A percentile compares a stretch with the other conserved stretches of the same genome.
These are phyloP conservation scores for Lacerta viridis DNA, from an alignment of 2,797 vertebrate genomes.

Conservation along the genomic window DNA sequence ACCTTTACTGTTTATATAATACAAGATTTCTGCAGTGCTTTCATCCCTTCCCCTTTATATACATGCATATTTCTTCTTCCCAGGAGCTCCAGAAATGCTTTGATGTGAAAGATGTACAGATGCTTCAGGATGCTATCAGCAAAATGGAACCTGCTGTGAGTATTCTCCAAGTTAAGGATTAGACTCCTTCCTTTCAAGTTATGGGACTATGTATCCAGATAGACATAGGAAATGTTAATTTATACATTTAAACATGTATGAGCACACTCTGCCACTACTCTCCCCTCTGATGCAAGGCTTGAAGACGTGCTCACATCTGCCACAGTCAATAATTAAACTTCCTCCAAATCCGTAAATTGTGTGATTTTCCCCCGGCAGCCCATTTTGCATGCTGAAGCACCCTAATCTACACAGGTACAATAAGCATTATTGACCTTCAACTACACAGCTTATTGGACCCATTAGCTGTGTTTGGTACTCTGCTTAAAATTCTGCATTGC, in stretches of 20 bases:
- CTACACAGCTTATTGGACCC: neutral
- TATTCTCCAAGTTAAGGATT: conserved; percentile 16
- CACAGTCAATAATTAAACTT: neutral
- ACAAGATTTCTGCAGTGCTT: neutral
- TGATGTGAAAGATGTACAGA: conserved; percentile 88
- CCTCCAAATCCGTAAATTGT: neutral
- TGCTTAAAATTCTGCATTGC: neutral
- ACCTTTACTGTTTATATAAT: neutral
- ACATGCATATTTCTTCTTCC: neutral
- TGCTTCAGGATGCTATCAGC: conserved; percentile 88
- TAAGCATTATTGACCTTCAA: neutral
- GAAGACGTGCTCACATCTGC: neutral
- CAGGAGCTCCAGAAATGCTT: conserved; percentile 92
- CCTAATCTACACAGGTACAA: neutral
- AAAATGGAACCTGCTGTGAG: conserved; percentile 87
- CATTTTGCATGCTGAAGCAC: neutral
- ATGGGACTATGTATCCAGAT: neutral
- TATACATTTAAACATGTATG: neutral
- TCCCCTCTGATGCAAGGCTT: neutral
- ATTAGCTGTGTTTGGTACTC: neutral
- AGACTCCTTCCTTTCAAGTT: neutral
- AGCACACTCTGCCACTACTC: no score
- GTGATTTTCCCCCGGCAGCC: neutral
- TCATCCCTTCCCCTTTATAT: neutral
- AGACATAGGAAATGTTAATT: neutral